Conservation (phyloP, 2,797 vertebrate genomes). For the Cyclopterus lumpus region DNA sequence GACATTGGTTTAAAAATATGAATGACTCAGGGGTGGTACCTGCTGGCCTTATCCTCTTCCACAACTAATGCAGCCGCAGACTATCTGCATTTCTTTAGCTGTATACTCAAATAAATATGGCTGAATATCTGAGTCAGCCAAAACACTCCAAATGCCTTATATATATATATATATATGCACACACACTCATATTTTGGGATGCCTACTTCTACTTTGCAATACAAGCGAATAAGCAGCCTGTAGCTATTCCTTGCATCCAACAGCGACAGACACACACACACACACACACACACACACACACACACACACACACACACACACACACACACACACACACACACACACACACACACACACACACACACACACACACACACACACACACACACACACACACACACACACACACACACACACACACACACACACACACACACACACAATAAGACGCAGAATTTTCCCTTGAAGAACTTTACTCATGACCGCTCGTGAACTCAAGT, state of each 20-base stretch:
- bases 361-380: too few species aligned
- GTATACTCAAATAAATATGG: not conserved
- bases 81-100: not conserved
- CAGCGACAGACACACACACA: too few species aligned
- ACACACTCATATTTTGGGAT: too few species aligned
- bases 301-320: too few species aligned
- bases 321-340: too few species aligned
- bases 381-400: too few species aligned
- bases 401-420: too few species aligned
- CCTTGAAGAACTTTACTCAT: not conserved
- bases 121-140: not conserved
- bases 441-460: not conserved
- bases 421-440: not conserved
- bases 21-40: too few species aligned
- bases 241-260: not conserved
- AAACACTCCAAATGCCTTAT: too few species aligned
- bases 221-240: not conserved
- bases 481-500: not conserved
- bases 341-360: not conserved
- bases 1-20: too few species aligned
- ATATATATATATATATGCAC: too few species aligned
- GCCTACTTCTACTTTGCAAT: not conserved
- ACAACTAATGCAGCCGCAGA: not conserved
- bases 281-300: too few species aligned
- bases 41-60: not conserved